Evolutionary conservation across 1,140 invertebrate genomes (phyloP), one percentile per base, ranked within the genome.

Genomic region (Diorhabda carinulata): DNA sequence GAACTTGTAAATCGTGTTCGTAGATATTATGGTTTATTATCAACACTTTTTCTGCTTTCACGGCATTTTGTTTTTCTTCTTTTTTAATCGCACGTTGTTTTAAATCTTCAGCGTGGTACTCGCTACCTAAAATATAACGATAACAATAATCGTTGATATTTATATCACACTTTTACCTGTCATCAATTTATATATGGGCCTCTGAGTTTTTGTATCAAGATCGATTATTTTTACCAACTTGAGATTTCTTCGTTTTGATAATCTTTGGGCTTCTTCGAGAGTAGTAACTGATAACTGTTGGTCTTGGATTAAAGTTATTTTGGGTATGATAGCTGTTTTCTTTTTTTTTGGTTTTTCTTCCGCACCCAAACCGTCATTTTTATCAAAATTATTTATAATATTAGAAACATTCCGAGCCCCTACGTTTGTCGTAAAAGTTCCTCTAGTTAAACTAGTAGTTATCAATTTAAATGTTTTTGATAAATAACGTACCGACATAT

Each of bases 201-300:
- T 81, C 43, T 87, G 81, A 3, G 86, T 86, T 81, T 88, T 88
- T 1, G 84, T 81, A 77, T 88, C 87, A 5, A 83, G 78, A 78
- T 90, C 87, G 47, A 87, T 77, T 43, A 90, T 78, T 78, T 89
- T 88, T 2, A 90, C 81, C 57, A 91, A 77, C 78, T 89, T 89
- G 66, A 90, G 81, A 58, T 87, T 85, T 74, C 87, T 81, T 41
- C 87, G 79, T 70, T 84, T 82, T 8, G 89, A 86, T 64, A 91
- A 69, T 79, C 83, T 89, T 69, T 87, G 81, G 1, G 89, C 89
- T 76, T 87, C 85, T 80, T 81, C 78, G 10, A 85, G 10, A 6
- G 80, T 82, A 1, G 75, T 70, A 8, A 80, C 69, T 9, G 61
- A 61, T 0, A 80, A 69, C 5, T 78, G 69, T 66, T 78, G 72